phyloP scores from a whole-genome alignment of 2,888 invertebrate genomes.

The Nasonia oneida region DNA sequence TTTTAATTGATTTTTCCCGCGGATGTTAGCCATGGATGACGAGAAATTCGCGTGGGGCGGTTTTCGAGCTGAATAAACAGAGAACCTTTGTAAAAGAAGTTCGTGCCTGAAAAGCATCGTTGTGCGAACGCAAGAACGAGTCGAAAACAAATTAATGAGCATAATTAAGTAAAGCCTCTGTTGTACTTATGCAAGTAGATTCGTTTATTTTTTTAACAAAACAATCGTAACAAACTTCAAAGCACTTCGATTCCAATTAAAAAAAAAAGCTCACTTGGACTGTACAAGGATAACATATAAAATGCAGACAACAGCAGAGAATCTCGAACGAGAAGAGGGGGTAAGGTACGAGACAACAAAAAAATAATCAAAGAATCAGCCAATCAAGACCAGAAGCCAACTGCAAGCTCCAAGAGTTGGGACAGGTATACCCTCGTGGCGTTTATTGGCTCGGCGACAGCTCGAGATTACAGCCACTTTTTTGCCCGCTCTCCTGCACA shows the following conservation, averaged over 20 bases:
- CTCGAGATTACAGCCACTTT: background rate
- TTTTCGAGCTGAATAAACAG: no score
- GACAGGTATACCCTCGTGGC: conserved; percentile 6
- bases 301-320: background rate
- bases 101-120: no score
- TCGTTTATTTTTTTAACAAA: background rate
- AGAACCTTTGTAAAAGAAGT: no score
- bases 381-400: background rate
- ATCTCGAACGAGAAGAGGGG: background rate
- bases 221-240: background rate
- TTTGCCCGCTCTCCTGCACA: background rate
- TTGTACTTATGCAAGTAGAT: no score
- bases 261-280: background rate
- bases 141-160: no score
- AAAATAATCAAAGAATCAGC: background rate
- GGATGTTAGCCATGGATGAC: background rate
- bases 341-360: background rate
- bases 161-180: no score
- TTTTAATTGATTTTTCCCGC: conserved; percentile 50
- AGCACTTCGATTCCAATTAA: background rate
- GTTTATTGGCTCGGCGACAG: conserved; percentile 4
- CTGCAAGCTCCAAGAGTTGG: background rate
- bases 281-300: background rate
- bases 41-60: no score
- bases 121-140: no score